These are phyloP conservation scores for Drosophila setosimentum DNA, from an alignment of 2,888 invertebrate genomes.

Conservation along the genomic window DNA sequence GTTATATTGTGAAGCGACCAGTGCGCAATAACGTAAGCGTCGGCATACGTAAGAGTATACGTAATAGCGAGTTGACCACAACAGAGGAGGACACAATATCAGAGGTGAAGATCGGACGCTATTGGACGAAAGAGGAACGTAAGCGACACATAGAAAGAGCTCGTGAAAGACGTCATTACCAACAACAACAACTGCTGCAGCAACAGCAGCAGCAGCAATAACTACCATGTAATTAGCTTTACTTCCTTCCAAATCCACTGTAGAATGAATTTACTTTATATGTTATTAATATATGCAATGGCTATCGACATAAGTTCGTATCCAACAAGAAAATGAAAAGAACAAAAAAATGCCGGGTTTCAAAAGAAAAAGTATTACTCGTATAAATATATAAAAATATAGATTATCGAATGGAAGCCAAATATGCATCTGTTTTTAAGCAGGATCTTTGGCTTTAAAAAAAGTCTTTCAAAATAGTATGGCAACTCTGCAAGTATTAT, in stretches of 20 bases:
- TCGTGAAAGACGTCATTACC: slow-evolving; percentile 87
- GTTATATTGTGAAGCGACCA: slow-evolving; percentile 91
- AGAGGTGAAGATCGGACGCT: slow-evolving; percentile 91
- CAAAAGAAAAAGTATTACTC: neutral
- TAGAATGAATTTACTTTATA: slow-evolving; percentile 32
- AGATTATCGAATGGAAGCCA: neutral
- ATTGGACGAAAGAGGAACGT: slow-evolving; percentile 91
- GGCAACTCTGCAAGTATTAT: neutral
- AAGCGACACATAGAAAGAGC: slow-evolving; percentile 90
- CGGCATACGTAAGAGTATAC: slow-evolving; percentile 87
- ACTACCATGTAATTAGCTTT: slow-evolving; percentile 29
- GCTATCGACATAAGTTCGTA: slow-evolving; percentile 5
- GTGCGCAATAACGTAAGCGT: slow-evolving; percentile 89
- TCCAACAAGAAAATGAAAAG: slow-evolving; percentile 8
- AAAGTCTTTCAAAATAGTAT: neutral
- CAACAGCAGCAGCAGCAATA: slow-evolving; percentile 33
- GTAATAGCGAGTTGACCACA: slow-evolving; percentile 87
- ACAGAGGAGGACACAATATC: slow-evolving; percentile 92
- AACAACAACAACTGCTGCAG: slow-evolving; percentile 38
- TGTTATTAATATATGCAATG: slow-evolving; percentile 12
- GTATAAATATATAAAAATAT: neutral
- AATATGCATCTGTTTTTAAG: neutral
- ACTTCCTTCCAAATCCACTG: slow-evolving; percentile 8
- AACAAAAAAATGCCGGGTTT: slow-evolving; percentile 6
- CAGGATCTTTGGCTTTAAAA: slow-evolving; percentile 1